Evolutionary conservation across 2,888 invertebrate species (phyloP).

Genomic region (Achlya flavicornis): DNA sequence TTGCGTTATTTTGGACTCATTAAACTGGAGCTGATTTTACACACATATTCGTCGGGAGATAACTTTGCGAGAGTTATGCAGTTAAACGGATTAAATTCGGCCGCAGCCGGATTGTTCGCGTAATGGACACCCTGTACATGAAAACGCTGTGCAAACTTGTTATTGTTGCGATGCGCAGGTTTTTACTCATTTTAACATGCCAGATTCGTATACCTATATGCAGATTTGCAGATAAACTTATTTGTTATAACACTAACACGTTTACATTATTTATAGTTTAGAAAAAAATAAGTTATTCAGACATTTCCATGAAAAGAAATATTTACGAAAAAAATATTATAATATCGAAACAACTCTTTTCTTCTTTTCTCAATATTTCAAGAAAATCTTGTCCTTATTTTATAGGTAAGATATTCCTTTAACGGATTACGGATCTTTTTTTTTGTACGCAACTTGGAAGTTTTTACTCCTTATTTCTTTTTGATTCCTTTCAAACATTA

Average conservation of each 20-base stretch:
- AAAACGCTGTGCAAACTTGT: slow-evolving; percentile 51
- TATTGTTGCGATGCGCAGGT: slow-evolving; percentile 35
- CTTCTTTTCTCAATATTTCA: no score
- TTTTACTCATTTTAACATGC: slow-evolving; percentile 14
- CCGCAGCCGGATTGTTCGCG: slow-evolving; percentile 70
- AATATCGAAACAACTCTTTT: no score
- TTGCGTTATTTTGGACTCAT: slow-evolving; percentile 68
- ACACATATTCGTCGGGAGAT: slow-evolving; percentile 62
- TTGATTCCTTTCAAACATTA: no score
- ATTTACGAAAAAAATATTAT: no score
- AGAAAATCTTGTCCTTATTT: no score
- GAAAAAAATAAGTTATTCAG: no score
- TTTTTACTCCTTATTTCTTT: no score
- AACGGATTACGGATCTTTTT: no score
- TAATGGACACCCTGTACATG: slow-evolving; percentile 66
- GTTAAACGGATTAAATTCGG: slow-evolving; percentile 76
- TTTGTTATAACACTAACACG: slow-evolving; percentile 14
- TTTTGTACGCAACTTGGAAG: no score
- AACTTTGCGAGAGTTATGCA: slow-evolving; percentile 66
- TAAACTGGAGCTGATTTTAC: slow-evolving; percentile 66
- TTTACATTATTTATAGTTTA: no score
- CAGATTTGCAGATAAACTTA: slow-evolving; percentile 31
- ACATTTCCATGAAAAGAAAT: no score
- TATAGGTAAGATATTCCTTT: no score
- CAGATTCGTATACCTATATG: slow-evolving; percentile 21